Conservation (phyloP, 2,797 vertebrate genomes). For the Gambelia wislizenii region DNA sequence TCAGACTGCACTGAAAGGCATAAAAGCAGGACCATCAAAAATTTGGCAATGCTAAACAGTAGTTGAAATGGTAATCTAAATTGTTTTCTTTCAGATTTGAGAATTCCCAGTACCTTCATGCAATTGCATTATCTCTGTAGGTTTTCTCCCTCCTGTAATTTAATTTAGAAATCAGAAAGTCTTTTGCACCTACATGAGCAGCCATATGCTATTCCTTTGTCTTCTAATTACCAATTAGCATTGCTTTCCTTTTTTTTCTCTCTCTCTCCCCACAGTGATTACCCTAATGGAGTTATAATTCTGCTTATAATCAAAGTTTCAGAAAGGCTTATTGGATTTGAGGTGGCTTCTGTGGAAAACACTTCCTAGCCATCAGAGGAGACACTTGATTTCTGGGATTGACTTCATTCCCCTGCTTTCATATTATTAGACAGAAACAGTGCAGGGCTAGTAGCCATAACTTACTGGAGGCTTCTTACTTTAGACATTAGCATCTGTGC, state of each 20-base stretch:
- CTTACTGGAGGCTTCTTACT: constrained; percentile 36
- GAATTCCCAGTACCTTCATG: constrained; percentile 25
- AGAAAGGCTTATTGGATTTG: constrained; percentile 67
- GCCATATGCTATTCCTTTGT: constrained; percentile 71
- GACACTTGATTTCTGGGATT: constrained; percentile 55
- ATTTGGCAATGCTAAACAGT: background rate
- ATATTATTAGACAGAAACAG: constrained; percentile 56
- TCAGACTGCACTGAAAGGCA: background rate
- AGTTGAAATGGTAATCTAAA: constrained; percentile 5
- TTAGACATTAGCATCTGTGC: constrained; percentile 68
- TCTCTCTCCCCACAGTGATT: constrained; percentile 59
- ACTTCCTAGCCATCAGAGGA: constrained; percentile 58
- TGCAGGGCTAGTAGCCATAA: constrained; percentile 43
- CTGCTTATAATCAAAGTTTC: constrained; percentile 73
- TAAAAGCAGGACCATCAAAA: background rate
- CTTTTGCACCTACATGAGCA: constrained; percentile 63
- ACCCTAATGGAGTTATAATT: constrained; percentile 73
- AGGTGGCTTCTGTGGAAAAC: constrained; percentile 59
- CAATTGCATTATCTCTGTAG: constrained; percentile 55
- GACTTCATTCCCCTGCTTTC: constrained; percentile 58
- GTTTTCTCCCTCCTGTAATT: constrained; percentile 62
- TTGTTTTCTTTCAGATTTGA: background rate
- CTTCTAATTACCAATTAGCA: constrained; percentile 76
- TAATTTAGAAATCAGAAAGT: constrained; percentile 75
- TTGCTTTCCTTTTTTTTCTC: constrained; percentile 63